A percentile compares a stretch with the other conserved stretches of the same genome.
phyloP scores from a whole-genome alignment of 2,113 vertebrate genomes.

The Amphiprion ocellaris region DNA sequence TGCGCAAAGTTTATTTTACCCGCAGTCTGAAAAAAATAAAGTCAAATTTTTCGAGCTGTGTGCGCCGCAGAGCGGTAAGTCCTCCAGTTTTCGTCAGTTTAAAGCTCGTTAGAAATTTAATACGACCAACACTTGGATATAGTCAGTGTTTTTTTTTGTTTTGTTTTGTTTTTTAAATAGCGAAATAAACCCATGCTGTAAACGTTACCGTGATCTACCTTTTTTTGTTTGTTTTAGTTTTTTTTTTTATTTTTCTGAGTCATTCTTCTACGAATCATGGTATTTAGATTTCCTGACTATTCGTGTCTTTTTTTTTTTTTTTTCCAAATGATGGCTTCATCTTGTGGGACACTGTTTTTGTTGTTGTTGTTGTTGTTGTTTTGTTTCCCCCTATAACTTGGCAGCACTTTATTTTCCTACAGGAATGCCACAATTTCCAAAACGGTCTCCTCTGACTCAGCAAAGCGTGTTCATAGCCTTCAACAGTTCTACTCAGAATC shows the following conservation, averaged over 20 bases:
- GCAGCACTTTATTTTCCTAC: slow-evolving; percentile 60
- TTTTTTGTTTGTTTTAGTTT: neutral
- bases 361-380: slow-evolving; percentile 26
- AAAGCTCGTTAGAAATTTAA: neutral
- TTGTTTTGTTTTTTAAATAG: too few relatives aligned
- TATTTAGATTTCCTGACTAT: neutral
- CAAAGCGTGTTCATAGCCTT: slow-evolving; percentile 41
- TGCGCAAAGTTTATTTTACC: slow-evolving; percentile 6
- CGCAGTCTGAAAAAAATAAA: neutral
- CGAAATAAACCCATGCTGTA: neutral
- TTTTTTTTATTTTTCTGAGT: slow-evolving; percentile 8
- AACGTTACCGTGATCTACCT: neutral
- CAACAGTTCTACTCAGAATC: neutral
- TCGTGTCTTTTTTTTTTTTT: neutral
- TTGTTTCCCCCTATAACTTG: slow-evolving; percentile 46
- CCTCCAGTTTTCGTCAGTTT: slow-evolving; percentile 1
- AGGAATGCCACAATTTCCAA: slow-evolving; percentile 77
- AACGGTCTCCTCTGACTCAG: slow-evolving; percentile 74
- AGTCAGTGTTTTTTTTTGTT: neutral
- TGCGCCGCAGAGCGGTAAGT: slow-evolving; percentile 57
- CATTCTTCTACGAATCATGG: neutral
- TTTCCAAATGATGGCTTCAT: slow-evolving; percentile 38
- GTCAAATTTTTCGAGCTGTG: slow-evolving; percentile 17
- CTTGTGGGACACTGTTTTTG: slow-evolving; percentile 28
- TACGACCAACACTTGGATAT: neutral